Evolutionary conservation across 2,888 invertebrate species (phyloP).

Genomic region (Mycalesis mineus): DNA sequence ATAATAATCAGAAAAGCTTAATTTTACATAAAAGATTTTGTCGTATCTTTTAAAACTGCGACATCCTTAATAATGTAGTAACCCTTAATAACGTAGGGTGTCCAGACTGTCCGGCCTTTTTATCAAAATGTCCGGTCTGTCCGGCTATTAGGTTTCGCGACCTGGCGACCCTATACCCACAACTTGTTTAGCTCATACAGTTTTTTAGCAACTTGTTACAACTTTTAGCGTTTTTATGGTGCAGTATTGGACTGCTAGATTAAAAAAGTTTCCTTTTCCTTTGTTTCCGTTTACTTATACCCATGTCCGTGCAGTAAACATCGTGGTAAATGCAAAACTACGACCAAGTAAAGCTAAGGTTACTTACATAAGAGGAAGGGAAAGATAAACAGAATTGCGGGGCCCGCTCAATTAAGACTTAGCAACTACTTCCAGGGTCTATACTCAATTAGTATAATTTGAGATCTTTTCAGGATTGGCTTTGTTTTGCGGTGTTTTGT

Average conservation of each 20-base stretch:
- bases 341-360: neutral
- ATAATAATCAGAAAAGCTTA: no score
- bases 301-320: constrained; percentile 7
- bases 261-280: constrained; percentile 23
- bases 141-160: no score
- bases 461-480: neutral
- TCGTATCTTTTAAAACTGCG: no score
- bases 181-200: constrained; percentile 12
- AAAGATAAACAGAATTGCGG: neutral
- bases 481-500: neutral
- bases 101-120: no score
- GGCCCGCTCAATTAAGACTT: neutral
- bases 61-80: no score
- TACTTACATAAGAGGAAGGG: neutral
- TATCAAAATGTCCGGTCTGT: no score
- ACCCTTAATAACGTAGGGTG: no score
- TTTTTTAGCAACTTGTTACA: constrained; percentile 11
- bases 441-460: neutral
- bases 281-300: neutral
- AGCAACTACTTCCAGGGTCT: neutral
- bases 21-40: no score
- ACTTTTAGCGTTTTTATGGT: constrained; percentile 20
- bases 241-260: constrained; percentile 22
- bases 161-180: no score
- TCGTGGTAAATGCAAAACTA: constrained; percentile 8